phyloP scores from a whole-genome alignment of 2,888 invertebrate species.

The Cataglyphis rosenhaueri region DNA sequence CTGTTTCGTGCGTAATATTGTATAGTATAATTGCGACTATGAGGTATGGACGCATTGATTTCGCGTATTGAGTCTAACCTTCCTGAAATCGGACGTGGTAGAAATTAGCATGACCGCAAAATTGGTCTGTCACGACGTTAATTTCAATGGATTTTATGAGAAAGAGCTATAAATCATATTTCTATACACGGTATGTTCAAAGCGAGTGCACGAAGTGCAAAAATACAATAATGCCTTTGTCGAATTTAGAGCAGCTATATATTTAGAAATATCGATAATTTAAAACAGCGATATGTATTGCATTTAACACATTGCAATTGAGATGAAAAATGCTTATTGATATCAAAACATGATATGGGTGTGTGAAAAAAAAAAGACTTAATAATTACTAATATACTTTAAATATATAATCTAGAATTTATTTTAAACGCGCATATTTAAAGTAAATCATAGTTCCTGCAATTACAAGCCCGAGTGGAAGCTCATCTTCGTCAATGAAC shows the following conservation, averaged over 20 bases:
- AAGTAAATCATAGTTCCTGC: constrained; percentile 7
- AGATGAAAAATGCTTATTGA: background rate
- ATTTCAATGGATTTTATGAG: constrained; percentile 1
- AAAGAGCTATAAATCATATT: constrained; percentile 4
- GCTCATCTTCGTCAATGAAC: constrained; percentile 34
- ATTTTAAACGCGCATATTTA: constrained; percentile 12
- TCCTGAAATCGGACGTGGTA: background rate
- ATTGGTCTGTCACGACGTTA: background rate
- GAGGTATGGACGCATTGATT: constrained; percentile 33
- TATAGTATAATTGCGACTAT: background rate
- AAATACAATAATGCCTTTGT: background rate
- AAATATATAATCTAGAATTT: background rate
- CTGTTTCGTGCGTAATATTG: background rate
- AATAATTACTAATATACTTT: background rate
- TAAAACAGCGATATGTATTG: background rate
- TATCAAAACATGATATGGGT: background rate
- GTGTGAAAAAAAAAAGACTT: no score
- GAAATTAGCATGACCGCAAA: background rate
- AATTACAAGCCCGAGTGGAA: constrained; percentile 17
- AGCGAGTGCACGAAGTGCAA: background rate
- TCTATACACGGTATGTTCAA: background rate
- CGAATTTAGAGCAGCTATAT: background rate
- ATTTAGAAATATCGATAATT: constrained; percentile 13
- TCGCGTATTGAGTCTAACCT: constrained; percentile 1
- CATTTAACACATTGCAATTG: background rate